Conservation (phyloP, 2,888 invertebrate genomes). For the Clivina fossor region DNA sequence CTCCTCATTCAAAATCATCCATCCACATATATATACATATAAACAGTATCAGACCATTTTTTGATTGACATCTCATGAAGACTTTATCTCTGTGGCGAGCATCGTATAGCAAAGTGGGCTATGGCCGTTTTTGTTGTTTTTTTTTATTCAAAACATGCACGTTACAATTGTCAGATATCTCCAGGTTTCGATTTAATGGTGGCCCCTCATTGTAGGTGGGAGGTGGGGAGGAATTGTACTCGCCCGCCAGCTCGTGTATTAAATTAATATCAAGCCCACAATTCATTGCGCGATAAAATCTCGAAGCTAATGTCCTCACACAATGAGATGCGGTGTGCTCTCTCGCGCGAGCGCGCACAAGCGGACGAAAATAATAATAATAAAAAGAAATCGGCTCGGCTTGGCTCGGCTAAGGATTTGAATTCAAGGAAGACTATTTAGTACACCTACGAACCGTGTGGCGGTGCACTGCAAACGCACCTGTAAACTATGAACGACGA, state of each 20-base stretch:
- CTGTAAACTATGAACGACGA: constrained; percentile 35
- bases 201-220: constrained; percentile 3
- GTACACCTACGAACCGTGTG: constrained; percentile 51
- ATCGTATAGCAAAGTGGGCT: constrained; percentile 1
- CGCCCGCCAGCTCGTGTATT: constrained; percentile 41
- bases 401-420: too few relatives aligned
- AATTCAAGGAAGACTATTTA: constrained; percentile 53
- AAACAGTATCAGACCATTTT: too few relatives aligned
- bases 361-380: constrained; percentile 47
- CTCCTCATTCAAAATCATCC: too few relatives aligned
- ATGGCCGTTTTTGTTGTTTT: too few relatives aligned
- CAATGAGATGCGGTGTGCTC: constrained; percentile 50
- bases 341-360: constrained; percentile 1
- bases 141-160: too few relatives aligned
- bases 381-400: constrained; percentile 49
- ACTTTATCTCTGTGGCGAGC: constrained; percentile 10
- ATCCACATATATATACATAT: too few relatives aligned
- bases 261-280: constrained; percentile 53
- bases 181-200: too few relatives aligned
- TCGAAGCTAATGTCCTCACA: constrained; percentile 54
- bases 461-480: constrained; percentile 26
- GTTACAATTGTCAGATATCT: too few relatives aligned
- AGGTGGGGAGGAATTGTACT: neutral
- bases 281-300: constrained; percentile 49
- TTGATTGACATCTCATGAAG: constrained; percentile 22